A percentile compares a stretch with the other conserved stretches of the same genome.
phyloP scores from a whole-genome alignment of 2,113 vertebrate species.

The Garra rufa region DNA sequence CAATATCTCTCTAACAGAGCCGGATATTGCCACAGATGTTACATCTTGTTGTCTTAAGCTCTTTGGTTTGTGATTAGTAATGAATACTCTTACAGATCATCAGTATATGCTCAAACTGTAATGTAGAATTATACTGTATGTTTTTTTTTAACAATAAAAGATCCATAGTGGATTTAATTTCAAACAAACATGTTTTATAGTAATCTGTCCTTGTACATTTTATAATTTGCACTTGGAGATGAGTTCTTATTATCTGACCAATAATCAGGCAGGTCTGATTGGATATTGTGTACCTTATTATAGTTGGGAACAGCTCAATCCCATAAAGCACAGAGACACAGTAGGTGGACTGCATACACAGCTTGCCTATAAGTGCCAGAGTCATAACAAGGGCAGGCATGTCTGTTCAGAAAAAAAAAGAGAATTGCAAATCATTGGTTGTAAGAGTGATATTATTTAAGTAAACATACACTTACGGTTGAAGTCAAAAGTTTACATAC shows the following conservation, averaged over 20 bases:
- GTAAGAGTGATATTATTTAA: background rate
- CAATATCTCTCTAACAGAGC: conserved; percentile 4
- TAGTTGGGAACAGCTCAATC: conserved; percentile 77
- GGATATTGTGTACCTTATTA: conserved; percentile 67
- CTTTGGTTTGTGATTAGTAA: background rate
- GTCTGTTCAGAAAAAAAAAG: conserved; percentile 59
- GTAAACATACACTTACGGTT: too few species aligned
- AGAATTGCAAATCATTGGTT: background rate
- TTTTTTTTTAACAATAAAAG: too few species aligned
- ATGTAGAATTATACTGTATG: too few species aligned
- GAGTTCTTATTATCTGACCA: background rate
- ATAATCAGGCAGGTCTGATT: background rate
- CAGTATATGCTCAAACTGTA: background rate
- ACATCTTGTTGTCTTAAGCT: background rate
- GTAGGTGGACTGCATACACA: conserved; percentile 70
- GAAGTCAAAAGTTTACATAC: too few species aligned
- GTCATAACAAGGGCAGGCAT: conserved; percentile 68
- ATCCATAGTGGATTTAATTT: background rate
- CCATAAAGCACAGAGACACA: conserved; percentile 71
- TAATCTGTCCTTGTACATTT: background rate
- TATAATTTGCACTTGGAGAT: background rate
- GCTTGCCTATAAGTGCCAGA: conserved; percentile 74
- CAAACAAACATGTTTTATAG: background rate
- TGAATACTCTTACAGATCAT: background rate
- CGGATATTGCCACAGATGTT: background rate